These are phyloP conservation scores for Scytalopus superciliaris DNA, from an alignment of 2,113 vertebrate genomes.

Conservation along the genomic window DNA sequence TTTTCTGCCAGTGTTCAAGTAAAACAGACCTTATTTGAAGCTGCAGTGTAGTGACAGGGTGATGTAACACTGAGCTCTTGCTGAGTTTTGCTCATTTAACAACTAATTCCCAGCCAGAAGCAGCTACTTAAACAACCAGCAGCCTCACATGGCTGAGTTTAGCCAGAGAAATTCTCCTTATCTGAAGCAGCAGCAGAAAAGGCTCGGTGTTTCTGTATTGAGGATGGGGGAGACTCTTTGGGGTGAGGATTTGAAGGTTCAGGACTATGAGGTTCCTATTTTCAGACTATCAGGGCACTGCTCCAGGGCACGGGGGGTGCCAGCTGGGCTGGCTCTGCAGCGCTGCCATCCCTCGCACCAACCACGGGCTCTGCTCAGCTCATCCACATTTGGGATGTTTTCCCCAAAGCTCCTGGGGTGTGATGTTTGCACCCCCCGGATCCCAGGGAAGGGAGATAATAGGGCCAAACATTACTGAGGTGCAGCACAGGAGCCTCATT, in stretches of 20 bases:
- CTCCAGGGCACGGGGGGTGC: too few species aligned
- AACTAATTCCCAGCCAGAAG: background rate
- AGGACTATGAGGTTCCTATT: background rate
- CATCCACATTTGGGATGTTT: background rate
- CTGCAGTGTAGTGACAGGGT: background rate
- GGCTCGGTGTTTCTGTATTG: background rate
- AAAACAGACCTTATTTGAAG: background rate
- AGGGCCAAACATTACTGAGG: background rate
- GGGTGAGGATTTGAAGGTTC: background rate
- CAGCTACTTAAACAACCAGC: background rate
- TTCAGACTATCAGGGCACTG: too few species aligned
- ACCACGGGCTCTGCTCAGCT: background rate
- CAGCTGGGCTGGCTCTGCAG: too few species aligned
- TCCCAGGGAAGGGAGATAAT: background rate
- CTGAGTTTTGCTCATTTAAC: background rate
- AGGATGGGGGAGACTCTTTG: background rate
- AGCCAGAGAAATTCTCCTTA: background rate
- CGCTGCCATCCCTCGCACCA: background rate
- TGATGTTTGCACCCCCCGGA: background rate
- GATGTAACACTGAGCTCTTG: rapidly evolving
- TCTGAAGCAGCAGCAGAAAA: background rate
- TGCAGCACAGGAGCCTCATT: background rate
- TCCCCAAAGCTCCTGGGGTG: background rate
- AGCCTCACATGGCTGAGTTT: background rate
- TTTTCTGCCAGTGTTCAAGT: background rate